A percentile compares a stretch with the other conserved stretches of the same genome.
Conservation (phyloP, 2,888 invertebrate genomes). For the Hypercompe scribonia region DNA sequence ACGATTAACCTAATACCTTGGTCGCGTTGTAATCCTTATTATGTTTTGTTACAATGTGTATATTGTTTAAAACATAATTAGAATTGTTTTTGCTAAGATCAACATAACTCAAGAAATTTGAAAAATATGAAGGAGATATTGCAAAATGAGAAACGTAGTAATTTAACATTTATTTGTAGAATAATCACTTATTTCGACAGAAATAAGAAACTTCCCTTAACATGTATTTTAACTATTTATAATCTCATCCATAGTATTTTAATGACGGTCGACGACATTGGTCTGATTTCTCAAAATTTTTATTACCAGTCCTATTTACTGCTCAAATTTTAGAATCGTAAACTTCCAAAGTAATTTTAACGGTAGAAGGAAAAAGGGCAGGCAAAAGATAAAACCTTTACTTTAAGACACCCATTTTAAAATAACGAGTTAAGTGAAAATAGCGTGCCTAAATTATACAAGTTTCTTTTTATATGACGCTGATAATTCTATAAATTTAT, state of each 20-base stretch:
- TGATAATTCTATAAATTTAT: neutral
- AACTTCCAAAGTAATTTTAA: neutral
- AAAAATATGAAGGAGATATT: neutral
- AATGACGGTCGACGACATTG: no score
- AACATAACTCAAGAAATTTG: neutral
- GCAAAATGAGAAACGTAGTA: neutral
- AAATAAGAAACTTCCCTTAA: neutral
- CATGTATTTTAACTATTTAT: neutral
- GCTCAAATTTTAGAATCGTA: neutral
- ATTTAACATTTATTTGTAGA: neutral
- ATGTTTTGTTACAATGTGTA: conserved; percentile 26
- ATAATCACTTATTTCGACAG: neutral
- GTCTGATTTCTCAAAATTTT: neutral
- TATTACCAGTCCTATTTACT: neutral
- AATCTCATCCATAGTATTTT: neutral
- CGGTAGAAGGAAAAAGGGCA: neutral
- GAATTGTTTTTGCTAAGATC: neutral
- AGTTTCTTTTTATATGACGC: neutral
- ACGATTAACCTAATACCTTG: conserved; percentile 67
- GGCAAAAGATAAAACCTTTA: neutral
- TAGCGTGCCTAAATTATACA: neutral
- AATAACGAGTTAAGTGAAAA: neutral
- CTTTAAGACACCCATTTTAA: neutral
- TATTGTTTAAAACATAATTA: conserved; percentile 23
- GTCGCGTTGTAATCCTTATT: neutral